Percentiles rank a stretch among this genome's conserved stretches.
These are phyloP conservation scores for Spinus olivaceus DNA, from an alignment of 2,797 vertebrate genomes.

Conservation along the genomic window DNA sequence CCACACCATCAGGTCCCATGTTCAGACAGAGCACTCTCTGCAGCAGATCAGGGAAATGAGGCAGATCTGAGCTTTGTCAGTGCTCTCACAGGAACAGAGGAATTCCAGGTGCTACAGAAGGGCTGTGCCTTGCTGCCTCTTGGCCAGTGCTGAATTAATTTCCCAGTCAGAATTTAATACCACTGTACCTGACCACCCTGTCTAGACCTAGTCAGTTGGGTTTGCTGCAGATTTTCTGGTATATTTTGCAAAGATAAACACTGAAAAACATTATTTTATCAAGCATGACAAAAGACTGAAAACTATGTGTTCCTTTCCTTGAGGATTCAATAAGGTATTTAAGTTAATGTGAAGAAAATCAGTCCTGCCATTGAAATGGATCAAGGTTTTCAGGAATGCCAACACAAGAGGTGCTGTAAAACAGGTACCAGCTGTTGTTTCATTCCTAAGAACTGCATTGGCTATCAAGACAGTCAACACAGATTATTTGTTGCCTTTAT, in stretches of 20 bases:
- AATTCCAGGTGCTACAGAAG: neutral
- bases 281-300: neutral
- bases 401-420: neutral
- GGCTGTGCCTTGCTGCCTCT: neutral
- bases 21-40: neutral
- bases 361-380: neutral
- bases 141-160: neutral
- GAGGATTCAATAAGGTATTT: neutral
- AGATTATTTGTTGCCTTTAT: neutral
- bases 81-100: neutral
- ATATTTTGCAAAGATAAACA: neutral
- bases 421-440: neutral
- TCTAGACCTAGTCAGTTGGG: neutral
- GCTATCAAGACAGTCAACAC: neutral
- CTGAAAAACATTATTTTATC: neutral
- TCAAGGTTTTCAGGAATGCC: neutral
- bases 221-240: neutral
- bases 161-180: neutral
- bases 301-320: neutral
- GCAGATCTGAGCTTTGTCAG: neutral
- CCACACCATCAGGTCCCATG: fast-evolving
- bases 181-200: neutral
- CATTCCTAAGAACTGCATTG: neutral
- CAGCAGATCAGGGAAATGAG: neutral
- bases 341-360: neutral